Evolutionary conservation across 2,113 vertebrate species (phyloP).

Genomic region (Lutjanus erythropterus): DNA sequence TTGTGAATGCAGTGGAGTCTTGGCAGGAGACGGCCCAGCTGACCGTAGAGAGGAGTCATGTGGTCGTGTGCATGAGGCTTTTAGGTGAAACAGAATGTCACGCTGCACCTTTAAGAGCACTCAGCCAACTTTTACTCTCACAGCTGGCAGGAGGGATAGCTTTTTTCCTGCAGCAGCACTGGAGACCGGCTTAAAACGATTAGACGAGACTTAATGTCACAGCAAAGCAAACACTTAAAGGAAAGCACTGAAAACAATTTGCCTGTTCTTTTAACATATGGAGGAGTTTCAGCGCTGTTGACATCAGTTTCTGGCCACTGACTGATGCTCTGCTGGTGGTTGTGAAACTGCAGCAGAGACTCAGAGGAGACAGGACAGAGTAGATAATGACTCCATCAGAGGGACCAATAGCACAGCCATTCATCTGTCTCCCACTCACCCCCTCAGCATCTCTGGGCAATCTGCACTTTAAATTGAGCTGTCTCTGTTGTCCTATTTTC

Average conservation of each 20-base stretch:
- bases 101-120: constrained; percentile 48
- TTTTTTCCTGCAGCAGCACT: constrained; percentile 16
- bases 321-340: constrained; percentile 2
- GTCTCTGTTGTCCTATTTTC: neutral
- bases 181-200: constrained; percentile 3
- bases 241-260: neutral
- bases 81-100: constrained; percentile 51
- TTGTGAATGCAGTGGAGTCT: constrained; percentile 41
- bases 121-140: constrained; percentile 55
- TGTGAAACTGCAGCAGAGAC: constrained; percentile 29
- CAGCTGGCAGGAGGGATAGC: neutral
- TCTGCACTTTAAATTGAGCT: constrained; percentile 11
- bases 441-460: constrained; percentile 29
- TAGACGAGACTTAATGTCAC: constrained; percentile 3
- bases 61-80: constrained; percentile 24
- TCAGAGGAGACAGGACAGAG: constrained; percentile 1
- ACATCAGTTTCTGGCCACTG: neutral
- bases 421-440: constrained; percentile 7
- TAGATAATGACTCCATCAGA: constrained; percentile 25
- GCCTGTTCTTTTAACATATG: neutral
- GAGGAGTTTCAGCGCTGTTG: neutral
- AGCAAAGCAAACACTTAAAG: neutral
- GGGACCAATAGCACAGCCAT: constrained; percentile 21
- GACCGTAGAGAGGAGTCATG: constrained; percentile 17
- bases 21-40: constrained; percentile 24